Base-by-base conservation (phyloP, 2,113 vertebrate species). In the Urocitellus parryii region DNA sequence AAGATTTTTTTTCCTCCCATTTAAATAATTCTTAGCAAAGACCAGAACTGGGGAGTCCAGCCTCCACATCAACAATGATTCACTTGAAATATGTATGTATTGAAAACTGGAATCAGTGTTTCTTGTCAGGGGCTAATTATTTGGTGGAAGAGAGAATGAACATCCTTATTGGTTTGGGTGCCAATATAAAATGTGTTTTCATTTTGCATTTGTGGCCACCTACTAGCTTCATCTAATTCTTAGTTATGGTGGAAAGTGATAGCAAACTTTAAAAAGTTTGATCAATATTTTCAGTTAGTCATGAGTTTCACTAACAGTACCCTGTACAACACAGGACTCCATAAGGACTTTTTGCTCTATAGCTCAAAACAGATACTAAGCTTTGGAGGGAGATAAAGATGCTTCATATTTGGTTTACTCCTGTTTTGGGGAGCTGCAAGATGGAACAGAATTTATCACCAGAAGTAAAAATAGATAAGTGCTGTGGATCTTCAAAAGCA, bases 371-470 rank as follows among this genome's bases (percentile, higher is more conserved):
- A 86, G 17, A 45, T 14, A 58, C 56, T 58, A 63, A 48, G 29
- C 79, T 74, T 81, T 67, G 72, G 76, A 65, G 22, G 88, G 53
- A 2, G 27, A 73, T 58, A 51, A 53, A 9, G 72, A 56, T 20
- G 74, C 68, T 78, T 96, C 82, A 13, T 83, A 95, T 95, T 86
- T 86, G 34, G 58, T 88, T 83, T 74, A 39, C 4, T 93, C 48
- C 24, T 61, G 48, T 80, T 91, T 16, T 42, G 5, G 76, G 76
- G 45, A 93, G 27, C 72, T 91, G 0, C 73, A 37, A 79, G 86
- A 78, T 24, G 17, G 42, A 86, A 76, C 5, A 20, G 74, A 76
- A 13, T 82, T 92, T 63, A 32, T 24, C 77, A 82, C 72, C 42
- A 92, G 81, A 92, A 27, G 45, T 42, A 42, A 42, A 42, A 42